These are phyloP conservation scores for Pseudomyrmex flavicornis DNA, from an alignment of 1,140 invertebrate species.

Conservation along the genomic window DNA sequence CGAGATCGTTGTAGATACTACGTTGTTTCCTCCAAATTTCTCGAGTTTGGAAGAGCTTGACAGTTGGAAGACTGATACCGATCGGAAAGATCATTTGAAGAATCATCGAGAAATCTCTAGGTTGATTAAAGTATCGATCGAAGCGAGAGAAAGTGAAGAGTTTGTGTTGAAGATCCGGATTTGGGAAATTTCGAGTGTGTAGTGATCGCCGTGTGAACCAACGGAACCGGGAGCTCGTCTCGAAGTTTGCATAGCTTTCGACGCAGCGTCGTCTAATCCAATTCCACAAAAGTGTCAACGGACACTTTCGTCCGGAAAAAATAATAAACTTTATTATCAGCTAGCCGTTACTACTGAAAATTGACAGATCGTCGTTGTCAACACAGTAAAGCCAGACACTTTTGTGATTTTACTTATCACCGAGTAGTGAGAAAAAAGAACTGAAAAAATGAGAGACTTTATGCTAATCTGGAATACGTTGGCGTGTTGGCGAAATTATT, in stretches of 20 bases:
- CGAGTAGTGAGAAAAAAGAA: not conserved
- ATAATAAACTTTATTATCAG: not conserved
- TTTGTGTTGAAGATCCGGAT: not conserved
- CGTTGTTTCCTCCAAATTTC: too few relatives aligned
- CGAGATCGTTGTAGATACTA: not conserved
- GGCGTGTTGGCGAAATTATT: slow-evolving; percentile 83
- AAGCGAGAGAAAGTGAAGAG: slow-evolving; percentile 22
- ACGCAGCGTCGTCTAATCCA: not conserved
- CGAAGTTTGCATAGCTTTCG: not conserved
- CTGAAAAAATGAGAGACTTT: slow-evolving; percentile 85
- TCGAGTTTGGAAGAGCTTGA: not conserved
- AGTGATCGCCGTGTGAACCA: slow-evolving; percentile 6
- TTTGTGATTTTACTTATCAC: not conserved
- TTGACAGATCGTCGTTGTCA: too few relatives aligned
- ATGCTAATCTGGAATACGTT: slow-evolving; percentile 86
- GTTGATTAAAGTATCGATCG: too few relatives aligned
- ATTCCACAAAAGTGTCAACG: not conserved
- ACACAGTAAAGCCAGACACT: not conserved
- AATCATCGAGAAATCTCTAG: not conserved
- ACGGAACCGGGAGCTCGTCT: not conserved
- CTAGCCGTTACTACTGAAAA: not conserved
- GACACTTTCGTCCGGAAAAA: too few relatives aligned
- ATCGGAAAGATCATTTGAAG: not conserved
- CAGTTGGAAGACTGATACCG: not conserved
- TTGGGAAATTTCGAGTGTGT: slow-evolving; percentile 8